phyloP scores from a whole-genome alignment of 2,888 invertebrate genomes.

The Drosophila gaucha region DNA sequence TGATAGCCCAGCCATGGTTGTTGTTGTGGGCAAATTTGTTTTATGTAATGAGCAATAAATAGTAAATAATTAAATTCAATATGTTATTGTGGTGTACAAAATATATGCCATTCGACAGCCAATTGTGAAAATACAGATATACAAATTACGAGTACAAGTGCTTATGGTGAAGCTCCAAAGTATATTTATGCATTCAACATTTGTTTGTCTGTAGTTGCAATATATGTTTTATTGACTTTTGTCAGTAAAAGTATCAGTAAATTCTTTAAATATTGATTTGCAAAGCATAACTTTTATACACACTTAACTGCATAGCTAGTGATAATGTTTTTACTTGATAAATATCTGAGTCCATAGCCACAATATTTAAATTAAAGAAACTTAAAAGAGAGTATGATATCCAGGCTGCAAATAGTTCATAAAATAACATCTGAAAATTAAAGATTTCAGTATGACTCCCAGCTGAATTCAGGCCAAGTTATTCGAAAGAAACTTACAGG shows the following conservation, averaged over 20 bases:
- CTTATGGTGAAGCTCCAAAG: slow-evolving; percentile 5
- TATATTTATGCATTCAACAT: not conserved
- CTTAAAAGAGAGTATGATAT: too few relatives aligned
- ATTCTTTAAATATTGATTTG: not conserved
- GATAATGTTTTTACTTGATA: not conserved
- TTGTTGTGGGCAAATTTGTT: slow-evolving; percentile 47
- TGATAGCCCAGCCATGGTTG: slow-evolving; percentile 28
- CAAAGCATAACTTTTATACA: not conserved
- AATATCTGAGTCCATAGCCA: not conserved
- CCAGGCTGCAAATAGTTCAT: too few relatives aligned
- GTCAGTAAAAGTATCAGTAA: not conserved
- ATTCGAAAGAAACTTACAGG: too few relatives aligned
- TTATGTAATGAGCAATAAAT: slow-evolving; percentile 63
- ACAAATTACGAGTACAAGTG: slow-evolving; percentile 1
- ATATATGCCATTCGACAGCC: slow-evolving; percentile 26
- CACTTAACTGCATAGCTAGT: not conserved
- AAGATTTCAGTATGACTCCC: too few relatives aligned
- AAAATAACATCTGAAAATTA: too few relatives aligned
- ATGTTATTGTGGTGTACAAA: slow-evolving; percentile 49
- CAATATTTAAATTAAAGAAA: not conserved
- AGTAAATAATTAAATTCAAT: slow-evolving; percentile 67
- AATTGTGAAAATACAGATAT: slow-evolving; percentile 20
- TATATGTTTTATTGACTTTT: not conserved
- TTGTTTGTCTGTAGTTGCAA: not conserved
- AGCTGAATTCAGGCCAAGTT: too few relatives aligned